A percentile compares a stretch with the other conserved stretches of the same genome.
These are phyloP conservation scores for Eulemur rufifrons DNA, from an alignment of 2,113 vertebrate species.

Conservation along the genomic window DNA sequence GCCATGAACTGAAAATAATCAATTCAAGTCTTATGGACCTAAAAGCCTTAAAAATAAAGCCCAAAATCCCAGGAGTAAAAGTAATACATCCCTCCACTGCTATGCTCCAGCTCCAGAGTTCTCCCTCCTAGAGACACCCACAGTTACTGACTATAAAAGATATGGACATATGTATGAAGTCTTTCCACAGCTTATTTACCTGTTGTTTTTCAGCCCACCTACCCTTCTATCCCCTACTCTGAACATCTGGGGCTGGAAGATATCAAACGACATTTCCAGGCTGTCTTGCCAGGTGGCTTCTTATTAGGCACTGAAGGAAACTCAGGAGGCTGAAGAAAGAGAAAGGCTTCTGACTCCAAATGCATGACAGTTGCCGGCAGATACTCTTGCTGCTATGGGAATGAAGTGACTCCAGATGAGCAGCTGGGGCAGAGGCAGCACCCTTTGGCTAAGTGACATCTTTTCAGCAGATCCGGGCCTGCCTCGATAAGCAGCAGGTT, in stretches of 20 bases:
- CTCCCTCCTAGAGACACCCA: not conserved
- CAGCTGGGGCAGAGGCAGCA: not conserved
- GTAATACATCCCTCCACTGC: not conserved
- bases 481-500: no score
- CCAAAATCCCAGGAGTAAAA: not conserved
- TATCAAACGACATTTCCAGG: not conserved
- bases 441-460: not conserved
- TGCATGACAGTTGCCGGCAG: not conserved
- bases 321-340: not conserved
- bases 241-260: not conserved
- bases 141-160: not conserved
- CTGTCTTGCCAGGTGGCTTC: not conserved
- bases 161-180: not conserved
- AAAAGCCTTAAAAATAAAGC: constrained; percentile 14
- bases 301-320: not conserved
- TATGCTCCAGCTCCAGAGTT: not conserved
- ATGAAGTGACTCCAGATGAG: not conserved
- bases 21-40: not conserved
- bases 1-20: not conserved
- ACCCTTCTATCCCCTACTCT: not conserved
- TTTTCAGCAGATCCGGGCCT: not conserved
- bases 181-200: not conserved
- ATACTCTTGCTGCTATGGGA: not conserved
- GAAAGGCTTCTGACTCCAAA: not conserved
- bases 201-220: not conserved